A percentile compares a stretch with the other conserved stretches of the same genome.
Conservation (phyloP, 2,797 vertebrate genomes). For the Phylloscopus collybita region DNA sequence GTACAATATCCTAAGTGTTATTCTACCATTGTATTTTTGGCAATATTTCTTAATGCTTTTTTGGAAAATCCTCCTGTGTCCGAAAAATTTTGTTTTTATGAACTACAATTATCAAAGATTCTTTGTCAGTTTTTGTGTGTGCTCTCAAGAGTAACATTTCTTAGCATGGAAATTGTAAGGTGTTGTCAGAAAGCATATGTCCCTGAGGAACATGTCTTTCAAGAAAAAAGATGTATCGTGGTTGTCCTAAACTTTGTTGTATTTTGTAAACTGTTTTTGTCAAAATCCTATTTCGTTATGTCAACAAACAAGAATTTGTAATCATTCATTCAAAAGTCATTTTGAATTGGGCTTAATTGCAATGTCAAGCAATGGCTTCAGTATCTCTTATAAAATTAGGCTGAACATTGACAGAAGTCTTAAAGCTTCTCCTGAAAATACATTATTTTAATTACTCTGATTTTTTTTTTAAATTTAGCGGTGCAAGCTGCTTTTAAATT, state of each 20-base stretch:
- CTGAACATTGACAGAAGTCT: neutral
- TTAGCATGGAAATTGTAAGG: neutral
- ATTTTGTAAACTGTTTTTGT: neutral
- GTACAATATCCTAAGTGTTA: conserved; percentile 74
- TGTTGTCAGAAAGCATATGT: neutral
- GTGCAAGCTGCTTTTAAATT: neutral
- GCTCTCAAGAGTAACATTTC: neutral
- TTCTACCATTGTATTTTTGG: neutral
- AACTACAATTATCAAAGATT: neutral
- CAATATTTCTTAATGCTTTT: neutral
- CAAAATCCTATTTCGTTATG: neutral
- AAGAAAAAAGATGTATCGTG: neutral
- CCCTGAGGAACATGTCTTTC: neutral
- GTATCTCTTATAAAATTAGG: neutral
- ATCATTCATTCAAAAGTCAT: neutral
- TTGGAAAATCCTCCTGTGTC: neutral
- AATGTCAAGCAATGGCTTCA: neutral
- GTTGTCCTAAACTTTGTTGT: neutral
- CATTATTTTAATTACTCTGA: neutral
- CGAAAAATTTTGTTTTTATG: neutral
- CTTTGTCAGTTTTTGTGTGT: neutral
- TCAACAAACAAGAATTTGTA: neutral
- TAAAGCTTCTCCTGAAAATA: neutral
- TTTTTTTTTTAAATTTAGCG: neutral
- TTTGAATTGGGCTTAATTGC: neutral